Base-by-base conservation (phyloP, 53 echinoderm and acorn worm genomes). In the Holothuria scabra region DNA sequence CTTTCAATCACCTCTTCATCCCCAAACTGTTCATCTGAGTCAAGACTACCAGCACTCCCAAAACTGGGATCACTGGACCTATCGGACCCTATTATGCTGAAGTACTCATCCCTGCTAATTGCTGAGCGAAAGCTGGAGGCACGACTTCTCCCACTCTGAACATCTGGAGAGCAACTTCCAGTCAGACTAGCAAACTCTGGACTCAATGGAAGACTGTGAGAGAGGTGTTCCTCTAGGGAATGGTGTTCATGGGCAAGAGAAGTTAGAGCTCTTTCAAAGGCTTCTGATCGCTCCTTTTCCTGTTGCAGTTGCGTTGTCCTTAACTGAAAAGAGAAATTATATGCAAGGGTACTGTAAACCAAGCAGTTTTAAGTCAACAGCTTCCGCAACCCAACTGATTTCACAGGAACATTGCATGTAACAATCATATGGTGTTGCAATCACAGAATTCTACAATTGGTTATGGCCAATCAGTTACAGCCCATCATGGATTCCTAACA, bases 221-320 rank as follows among this genome's bases (percentile, higher is more conserved):
- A 34, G 25, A 74, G 88, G 30, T 76, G 63, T 28, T 76, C 86
- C 80, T 99, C 94, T 22, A 99, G 83, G 60, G 88, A 46, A 91
- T 99, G 94, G 66, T 99, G 94, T 80, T 99, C 94, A 46, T 83
- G 85, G n/a, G 99, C 94, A 23, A 99, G 82, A 70, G 87, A 89
- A 56, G 95, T 92, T 24, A 99, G 86, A 49, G 94, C 99, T 83
- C 92, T 89, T 84, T 99, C 87, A 12, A 99, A 80, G 25, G 92
- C 89, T 3, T 90, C 90, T 11, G 89, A 90, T 29, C 94, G 90
- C 60, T 94, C 94, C 23, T 84, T 68, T 62, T 93, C 99, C 59
- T 94, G 99, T 56, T 89, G 84, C 21, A 99, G 52, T 52, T 91
- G 94, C 23, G 94, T 81, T 60, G 90, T 89, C 74, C 92, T 88